Conservation (phyloP, 2,888 invertebrate genomes). For the Mycalesis mineus region DNA sequence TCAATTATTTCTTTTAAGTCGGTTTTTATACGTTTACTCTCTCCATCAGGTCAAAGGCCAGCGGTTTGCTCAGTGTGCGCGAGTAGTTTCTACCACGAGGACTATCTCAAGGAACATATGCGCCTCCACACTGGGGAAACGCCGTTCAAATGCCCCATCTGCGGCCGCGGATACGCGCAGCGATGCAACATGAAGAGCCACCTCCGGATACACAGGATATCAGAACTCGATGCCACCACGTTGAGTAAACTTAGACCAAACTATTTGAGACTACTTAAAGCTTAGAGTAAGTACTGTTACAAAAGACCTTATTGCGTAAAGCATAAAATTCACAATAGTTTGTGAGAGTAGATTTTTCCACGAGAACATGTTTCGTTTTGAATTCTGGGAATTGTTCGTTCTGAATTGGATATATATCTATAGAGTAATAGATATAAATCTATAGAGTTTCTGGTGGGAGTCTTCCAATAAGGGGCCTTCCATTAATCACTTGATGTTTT, state of each 20-base stretch:
- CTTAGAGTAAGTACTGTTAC: constrained; percentile 20
- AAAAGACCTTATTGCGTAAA: too few species aligned
- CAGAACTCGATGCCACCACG: constrained; percentile 55
- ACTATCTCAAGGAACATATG: constrained; percentile 69
- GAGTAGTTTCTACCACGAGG: constrained; percentile 62
- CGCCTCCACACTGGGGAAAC: constrained; percentile 71
- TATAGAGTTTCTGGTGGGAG: too few species aligned
- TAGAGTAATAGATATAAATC: too few species aligned
- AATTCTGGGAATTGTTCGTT: too few species aligned
- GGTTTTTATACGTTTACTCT: too few species aligned
- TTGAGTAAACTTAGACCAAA: constrained; percentile 62
- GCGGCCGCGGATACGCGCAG: constrained; percentile 68
- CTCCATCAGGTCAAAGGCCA: constrained; percentile 66
- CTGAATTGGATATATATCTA: too few species aligned
- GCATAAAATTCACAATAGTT: too few species aligned
- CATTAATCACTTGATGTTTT: too few species aligned
- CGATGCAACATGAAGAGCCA: constrained; percentile 73
- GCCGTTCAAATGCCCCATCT: constrained; percentile 71
- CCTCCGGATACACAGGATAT: constrained; percentile 58
- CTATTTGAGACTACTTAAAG: constrained; percentile 61
- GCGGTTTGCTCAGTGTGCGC: constrained; percentile 62
- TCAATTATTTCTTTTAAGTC: too few species aligned
- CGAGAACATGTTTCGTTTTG: too few species aligned
- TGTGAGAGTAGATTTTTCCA: too few species aligned
- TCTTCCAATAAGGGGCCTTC: too few species aligned